Evolutionary conservation across 92 coral and sea anemone species (phyloP), one percentile per base, ranked within the genome.

Genomic region (Epizoanthus fatuus): DNA sequence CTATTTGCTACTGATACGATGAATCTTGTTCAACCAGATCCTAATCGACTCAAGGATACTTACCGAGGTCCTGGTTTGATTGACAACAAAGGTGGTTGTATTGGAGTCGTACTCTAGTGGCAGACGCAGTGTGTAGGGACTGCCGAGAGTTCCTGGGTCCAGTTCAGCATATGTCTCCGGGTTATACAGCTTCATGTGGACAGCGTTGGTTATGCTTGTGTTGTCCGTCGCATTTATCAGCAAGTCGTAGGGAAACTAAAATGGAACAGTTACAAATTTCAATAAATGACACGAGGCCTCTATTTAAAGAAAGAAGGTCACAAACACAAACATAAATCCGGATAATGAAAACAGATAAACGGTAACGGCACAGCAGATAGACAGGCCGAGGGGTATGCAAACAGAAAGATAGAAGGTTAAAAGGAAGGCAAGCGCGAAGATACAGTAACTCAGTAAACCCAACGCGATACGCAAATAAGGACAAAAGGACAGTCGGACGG

Each of bases 121-220:
- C 16, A 95, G 65, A 32, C 81, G 92, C 56, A 93, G 71, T 54
- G 71, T 81, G 45, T 80, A 91, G 1, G 98, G 93, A 14, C 7
- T 72, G 2, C 77, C 85, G 13, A 92, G 81, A 13, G 86, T 63
- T 13, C 88, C 88, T 52, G 88, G 80, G 45, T 76, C 45, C 22
- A 95, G 58, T 54, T 84, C 85, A 7, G 91, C 93, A 53, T 69
- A 87, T 3, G 98, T 95, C 66, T 87, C 80, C 9, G 98, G 98
- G 86, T 95, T 95, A 77, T 87, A 93, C 44, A 95, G 79, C 75
- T 91, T 93, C 40, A 95, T 45, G 56, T 91, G 86, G 32, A 91
- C 98, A 17, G 89, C 74, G 76, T 93, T 86, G 7, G 96, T 88
- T 57, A 95, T 68, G 11, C 96, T 87, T 25, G 89, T 68, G 62